These are phyloP conservation scores for Saguinus oedipus DNA, from an alignment of 2,797 vertebrate species.

Conservation along the genomic window DNA sequence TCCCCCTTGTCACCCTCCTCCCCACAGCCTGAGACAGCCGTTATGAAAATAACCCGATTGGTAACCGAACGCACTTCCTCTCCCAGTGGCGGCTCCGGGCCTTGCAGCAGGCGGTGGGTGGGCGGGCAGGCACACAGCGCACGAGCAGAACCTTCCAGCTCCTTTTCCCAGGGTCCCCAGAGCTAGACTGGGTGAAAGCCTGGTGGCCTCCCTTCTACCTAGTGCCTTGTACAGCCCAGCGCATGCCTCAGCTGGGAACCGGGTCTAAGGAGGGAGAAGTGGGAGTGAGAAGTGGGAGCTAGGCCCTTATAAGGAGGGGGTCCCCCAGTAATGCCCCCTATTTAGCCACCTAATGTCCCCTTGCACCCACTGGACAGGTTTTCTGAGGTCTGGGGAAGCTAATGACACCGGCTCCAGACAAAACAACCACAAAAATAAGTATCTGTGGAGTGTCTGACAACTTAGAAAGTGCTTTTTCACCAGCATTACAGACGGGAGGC, in stretches of 20 bases:
- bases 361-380: background rate
- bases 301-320: background rate
- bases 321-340: background rate
- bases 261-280: background rate
- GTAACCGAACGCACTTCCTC: slow-evolving; percentile 84
- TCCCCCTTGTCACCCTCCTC: slow-evolving; percentile 56
- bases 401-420: background rate
- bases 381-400: background rate
- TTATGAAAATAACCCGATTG: slow-evolving; percentile 82
- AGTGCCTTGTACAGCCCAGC: background rate
- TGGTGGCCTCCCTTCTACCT: background rate
- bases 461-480: slow-evolving; percentile 5
- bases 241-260: background rate
- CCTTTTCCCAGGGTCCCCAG: background rate
- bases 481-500: background rate
- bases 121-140: background rate
- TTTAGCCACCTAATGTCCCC: background rate
- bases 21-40: slow-evolving; percentile 78
- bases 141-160: slow-evolving; percentile 1
- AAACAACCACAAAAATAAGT: slow-evolving; percentile 20
- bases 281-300: background rate
- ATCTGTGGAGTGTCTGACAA: background rate
- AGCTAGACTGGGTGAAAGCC: background rate
- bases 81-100: slow-evolving; percentile 20
- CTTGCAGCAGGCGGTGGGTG: slow-evolving; percentile 30